phyloP scores from a whole-genome alignment of 37 sponge, comb jelly and placozoan genomes.

The Chondrosia reniformis region DNA sequence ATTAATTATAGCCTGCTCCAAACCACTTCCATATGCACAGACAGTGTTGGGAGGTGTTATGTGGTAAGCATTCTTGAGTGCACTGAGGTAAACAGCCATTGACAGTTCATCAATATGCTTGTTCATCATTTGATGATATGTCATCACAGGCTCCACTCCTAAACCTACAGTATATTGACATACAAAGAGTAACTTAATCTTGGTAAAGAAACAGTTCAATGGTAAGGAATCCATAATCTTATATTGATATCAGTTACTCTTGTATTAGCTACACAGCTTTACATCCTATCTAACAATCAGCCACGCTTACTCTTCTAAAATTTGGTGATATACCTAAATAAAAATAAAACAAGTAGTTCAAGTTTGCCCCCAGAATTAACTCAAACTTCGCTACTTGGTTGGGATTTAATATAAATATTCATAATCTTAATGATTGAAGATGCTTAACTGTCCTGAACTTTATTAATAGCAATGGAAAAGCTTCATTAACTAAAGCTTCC shows the following conservation, averaged over 20 bases:
- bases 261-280: neutral
- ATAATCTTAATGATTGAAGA: too few species aligned
- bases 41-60: slow-evolving; percentile 2
- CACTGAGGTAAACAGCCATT: slow-evolving; percentile 6
- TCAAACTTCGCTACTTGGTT: too few species aligned
- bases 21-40: slow-evolving; percentile 12
- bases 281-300: neutral
- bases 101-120: slow-evolving; percentile 16
- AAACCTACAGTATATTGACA: neutral
- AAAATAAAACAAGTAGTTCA: too few species aligned
- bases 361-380: too few species aligned
- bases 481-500: too few species aligned
- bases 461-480: too few species aligned
- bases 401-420: too few species aligned
- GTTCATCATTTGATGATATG: slow-evolving; percentile 13
- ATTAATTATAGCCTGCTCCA: slow-evolving; percentile 11
- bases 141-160: neutral
- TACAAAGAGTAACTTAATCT: too few species aligned
- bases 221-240: neutral
- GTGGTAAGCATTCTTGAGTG: slow-evolving; percentile 4
- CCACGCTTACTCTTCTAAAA: too few species aligned
- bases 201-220: too few species aligned
- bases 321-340: too few species aligned
- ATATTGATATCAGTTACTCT: neutral
- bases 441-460: too few species aligned